Evolutionary conservation across 2,888 invertebrate genomes (phyloP), one percentile per base, ranked within the genome.

Genomic region (Iselma pallidipennis): DNA sequence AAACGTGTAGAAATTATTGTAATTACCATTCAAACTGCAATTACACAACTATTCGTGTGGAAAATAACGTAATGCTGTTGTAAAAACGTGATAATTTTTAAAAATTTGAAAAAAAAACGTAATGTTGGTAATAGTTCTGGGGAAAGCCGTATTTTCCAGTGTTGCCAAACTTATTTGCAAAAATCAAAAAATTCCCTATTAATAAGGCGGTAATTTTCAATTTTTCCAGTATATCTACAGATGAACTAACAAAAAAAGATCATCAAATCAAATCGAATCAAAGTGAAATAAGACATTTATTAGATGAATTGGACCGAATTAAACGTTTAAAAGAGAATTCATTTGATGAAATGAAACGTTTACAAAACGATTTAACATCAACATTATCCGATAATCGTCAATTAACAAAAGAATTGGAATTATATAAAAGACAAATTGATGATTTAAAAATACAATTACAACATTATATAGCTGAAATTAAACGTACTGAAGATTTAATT

Each of bases 391-490:
- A 88, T 75, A 81, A 87, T 58, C 85, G 87, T 70, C 82, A 86
- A 25, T 83, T 87, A 14, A 88, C 87, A 68, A 87, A 86, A 68
- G 90, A 91, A 77, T 83, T 91, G 69, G 89, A 89, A 55, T 86
- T 87, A 58, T 86, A 89, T 16, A 86, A 86, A 68, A 85, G 87
- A 74, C 91, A 93, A 82, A 89, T 91, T 21, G 89, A 88, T 58
- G 86, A 89, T 70, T 81, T 93, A 65, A 92, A 90, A 76, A 85
- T 87, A 65, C 91, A 93, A 76, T 80, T 93, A 63, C 91, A 92
- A 74, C 90, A 91, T 73, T 94, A 94, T 81, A 91, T 93, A 4
- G 87, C 88, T 71, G 92, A 93, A 83, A 89, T 94, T 14, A 88
- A 91, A 74, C 85, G 91, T 71, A 90, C 90, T 63, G 92, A 93